A percentile compares a stretch with the other conserved stretches of the same genome.
These are phyloP conservation scores for Butastur rufipennis DNA, from an alignment of 2,113 vertebrate species.

Conservation along the genomic window DNA sequence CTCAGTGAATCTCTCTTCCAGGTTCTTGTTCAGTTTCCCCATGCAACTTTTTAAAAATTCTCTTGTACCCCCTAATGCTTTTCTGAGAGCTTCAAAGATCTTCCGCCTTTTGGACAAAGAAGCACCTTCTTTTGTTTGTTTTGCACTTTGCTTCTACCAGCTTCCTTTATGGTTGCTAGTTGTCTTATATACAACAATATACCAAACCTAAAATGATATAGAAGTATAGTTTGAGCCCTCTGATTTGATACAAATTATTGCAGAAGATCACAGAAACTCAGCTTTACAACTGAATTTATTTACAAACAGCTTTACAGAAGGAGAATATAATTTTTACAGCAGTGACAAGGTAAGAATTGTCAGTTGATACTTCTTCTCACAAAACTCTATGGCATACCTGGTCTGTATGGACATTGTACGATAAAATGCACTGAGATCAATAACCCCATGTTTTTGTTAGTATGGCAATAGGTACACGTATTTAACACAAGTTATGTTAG, in stretches of 20 bases:
- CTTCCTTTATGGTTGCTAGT: not conserved
- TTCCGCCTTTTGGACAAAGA: not conserved
- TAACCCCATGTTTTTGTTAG: not conserved
- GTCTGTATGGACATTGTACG: not conserved
- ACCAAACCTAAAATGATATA: not conserved
- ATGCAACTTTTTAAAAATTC: not conserved
- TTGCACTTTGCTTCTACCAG: not conserved
- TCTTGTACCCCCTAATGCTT: not conserved
- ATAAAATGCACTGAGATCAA: not conserved
- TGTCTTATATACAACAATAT: not conserved
- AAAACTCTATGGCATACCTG: not conserved
- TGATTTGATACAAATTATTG: not conserved
- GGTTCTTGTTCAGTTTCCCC: not conserved
- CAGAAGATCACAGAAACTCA: not conserved
- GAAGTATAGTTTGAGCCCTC: not conserved
- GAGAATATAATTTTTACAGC: not conserved
- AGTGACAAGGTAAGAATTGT: not conserved
- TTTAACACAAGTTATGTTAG: not conserved
- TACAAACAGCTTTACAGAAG: not conserved
- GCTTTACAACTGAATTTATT: not conserved
- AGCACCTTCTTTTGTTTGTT: not conserved
- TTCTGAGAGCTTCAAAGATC: not conserved
- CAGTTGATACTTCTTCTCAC: not conserved
- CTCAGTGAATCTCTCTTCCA: not conserved
- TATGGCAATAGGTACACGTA: not conserved